These are phyloP conservation scores for Pachypsylla venusta DNA, from an alignment of 1,140 invertebrate species.

Conservation along the genomic window DNA sequence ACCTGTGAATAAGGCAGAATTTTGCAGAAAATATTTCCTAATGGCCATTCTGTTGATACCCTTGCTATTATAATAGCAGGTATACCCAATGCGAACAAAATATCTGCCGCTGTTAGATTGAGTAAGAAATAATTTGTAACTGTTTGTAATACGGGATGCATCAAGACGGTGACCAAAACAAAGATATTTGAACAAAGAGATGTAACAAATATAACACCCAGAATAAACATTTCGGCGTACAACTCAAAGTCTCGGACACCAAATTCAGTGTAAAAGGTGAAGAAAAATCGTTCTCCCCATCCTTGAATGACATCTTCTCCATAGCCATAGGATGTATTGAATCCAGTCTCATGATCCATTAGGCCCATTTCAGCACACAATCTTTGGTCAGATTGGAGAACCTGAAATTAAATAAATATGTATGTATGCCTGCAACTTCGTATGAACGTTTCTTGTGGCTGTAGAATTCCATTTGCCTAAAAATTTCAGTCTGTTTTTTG, in stretches of 20 bases:
- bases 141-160: conserved; percentile 49
- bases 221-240: conserved; percentile 28
- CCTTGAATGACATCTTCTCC: conserved; percentile 28
- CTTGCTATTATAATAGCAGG: conserved; percentile 38
- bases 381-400: too few relatives aligned
- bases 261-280: conserved; percentile 38
- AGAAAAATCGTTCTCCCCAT: conserved; percentile 35
- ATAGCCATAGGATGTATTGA: conserved; percentile 30
- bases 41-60: conserved; percentile 35
- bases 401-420: too few relatives aligned
- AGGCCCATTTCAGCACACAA: too few relatives aligned
- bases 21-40: conserved; percentile 37
- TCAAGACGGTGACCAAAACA: conserved; percentile 32
- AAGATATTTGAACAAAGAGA: conserved; percentile 32
- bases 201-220: conserved; percentile 31
- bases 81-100: conserved; percentile 40
- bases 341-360: not conserved
- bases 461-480: too few relatives aligned
- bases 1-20: conserved; percentile 43
- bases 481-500: too few relatives aligned
- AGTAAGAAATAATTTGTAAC: conserved; percentile 59
- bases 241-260: conserved; percentile 27
- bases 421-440: too few relatives aligned
- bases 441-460: too few relatives aligned
- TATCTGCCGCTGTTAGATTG: conserved; percentile 50